A percentile compares a stretch with the other conserved stretches of the same genome.
Conservation (phyloP, 2,113 vertebrate genomes). For the Mobula birostris region DNA sequence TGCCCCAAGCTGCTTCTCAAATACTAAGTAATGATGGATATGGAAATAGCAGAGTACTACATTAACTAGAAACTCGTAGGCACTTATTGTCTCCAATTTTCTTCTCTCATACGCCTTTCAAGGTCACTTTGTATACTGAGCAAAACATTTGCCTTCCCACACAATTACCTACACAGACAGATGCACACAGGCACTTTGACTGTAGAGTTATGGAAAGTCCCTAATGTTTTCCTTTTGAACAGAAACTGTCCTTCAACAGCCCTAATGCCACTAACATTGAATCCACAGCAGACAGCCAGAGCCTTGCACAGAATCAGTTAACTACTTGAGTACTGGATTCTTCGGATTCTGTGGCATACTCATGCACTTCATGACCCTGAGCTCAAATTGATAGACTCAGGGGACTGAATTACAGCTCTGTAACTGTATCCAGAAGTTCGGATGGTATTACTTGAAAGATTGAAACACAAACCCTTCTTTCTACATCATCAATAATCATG, state of each 20-base stretch:
- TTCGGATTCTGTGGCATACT: not conserved
- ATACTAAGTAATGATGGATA: not conserved
- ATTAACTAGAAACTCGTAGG: not conserved
- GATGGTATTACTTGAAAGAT: not conserved
- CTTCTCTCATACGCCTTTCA: not conserved
- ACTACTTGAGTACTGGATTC: not conserved
- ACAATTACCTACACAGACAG: not conserved
- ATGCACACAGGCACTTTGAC: not conserved
- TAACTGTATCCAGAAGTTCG: not conserved
- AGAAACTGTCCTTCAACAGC: not conserved
- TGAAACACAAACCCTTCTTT: not conserved
- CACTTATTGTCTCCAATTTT: not conserved
- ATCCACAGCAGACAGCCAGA: not conserved
- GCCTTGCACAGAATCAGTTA: not conserved
- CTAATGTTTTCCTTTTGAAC: not conserved
- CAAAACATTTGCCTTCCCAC: not conserved
- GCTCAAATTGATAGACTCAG: not conserved
- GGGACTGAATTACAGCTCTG: not conserved
- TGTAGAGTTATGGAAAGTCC: constrained; percentile 17
- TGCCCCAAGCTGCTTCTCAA: not conserved
- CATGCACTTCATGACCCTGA: not conserved
- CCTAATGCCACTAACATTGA: not conserved
- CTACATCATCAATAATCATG: not conserved
- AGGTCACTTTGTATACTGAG: not conserved
- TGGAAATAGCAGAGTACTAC: not conserved